Conservation (phyloP, 2,888 invertebrate genomes). For the Drosophila formosana region DNA sequence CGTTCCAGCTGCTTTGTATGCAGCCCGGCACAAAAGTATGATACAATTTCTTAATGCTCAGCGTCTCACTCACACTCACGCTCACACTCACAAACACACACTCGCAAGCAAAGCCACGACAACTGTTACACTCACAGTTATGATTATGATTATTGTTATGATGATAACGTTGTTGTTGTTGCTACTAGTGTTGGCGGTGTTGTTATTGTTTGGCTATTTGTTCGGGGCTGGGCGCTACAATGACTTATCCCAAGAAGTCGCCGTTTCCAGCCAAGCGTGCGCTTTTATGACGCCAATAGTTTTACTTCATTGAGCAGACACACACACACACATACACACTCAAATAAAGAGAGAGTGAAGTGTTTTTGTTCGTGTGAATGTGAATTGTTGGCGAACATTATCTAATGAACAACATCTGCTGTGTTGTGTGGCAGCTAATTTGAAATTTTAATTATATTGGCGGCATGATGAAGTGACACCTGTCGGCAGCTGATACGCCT, state of each 20-base stretch:
- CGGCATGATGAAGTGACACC: slow-evolving; percentile 57
- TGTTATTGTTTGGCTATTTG: slow-evolving; percentile 55
- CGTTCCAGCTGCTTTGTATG: slow-evolving; percentile 54
- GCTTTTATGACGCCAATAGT: slow-evolving; percentile 44
- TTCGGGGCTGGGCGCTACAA: slow-evolving; percentile 27
- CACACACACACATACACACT: slow-evolving; percentile 2
- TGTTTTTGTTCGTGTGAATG: background rate
- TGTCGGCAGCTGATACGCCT: slow-evolving; percentile 72
- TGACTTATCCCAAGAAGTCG: slow-evolving; percentile 38
- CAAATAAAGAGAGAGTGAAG: background rate
- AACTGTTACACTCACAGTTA: slow-evolving; percentile 67
- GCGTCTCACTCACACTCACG: slow-evolving; percentile 11
- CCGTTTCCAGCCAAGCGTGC: slow-evolving; percentile 26
- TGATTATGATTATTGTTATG: slow-evolving; percentile 75
- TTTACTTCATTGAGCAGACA: slow-evolving; percentile 25
- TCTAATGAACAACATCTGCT: slow-evolving; percentile 49
- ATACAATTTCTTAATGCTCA: slow-evolving; percentile 55
- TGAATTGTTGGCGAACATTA: slow-evolving; percentile 30
- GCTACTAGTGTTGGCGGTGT: slow-evolving; percentile 7
- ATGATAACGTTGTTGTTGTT: slow-evolving; percentile 58
- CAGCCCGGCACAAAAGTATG: slow-evolving; percentile 54
- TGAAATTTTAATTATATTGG: slow-evolving; percentile 76
- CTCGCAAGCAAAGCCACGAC: slow-evolving; percentile 25
- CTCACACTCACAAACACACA: slow-evolving; percentile 5
- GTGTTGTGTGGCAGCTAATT: slow-evolving; percentile 53